These are phyloP conservation scores for Eospalax fontanierii DNA, from an alignment of 2,797 vertebrate genomes.

Conservation along the genomic window DNA sequence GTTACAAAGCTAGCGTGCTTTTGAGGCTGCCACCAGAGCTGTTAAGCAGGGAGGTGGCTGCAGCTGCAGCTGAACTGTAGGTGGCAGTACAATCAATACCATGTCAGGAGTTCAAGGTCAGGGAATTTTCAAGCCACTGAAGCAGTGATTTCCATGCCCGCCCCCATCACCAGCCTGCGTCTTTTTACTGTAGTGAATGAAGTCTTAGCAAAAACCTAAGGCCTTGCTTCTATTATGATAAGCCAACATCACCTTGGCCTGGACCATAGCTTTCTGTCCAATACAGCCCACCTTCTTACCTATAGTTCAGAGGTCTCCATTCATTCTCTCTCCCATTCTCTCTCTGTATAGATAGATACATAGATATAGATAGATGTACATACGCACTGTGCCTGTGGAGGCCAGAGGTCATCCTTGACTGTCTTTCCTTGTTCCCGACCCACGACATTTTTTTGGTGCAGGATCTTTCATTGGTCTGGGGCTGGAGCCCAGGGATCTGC, in stretches of 20 bases:
- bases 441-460: neutral
- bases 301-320: neutral
- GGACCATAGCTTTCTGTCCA: neutral
- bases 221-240: neutral
- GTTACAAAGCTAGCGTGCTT: conserved; percentile 29
- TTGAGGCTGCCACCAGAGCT: neutral
- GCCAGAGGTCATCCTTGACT: neutral
- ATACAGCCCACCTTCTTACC: neutral
- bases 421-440: neutral
- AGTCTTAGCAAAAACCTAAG: conserved; percentile 41
- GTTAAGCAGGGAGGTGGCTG: neutral
- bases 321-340: too few relatives aligned
- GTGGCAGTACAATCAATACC: neutral
- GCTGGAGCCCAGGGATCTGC: neutral
- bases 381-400: neutral
- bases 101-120: conserved; percentile 68
- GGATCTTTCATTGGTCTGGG: neutral
- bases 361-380: neutral
- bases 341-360: neutral
- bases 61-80: neutral
- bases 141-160: neutral
- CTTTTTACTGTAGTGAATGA: neutral
- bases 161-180: neutral
- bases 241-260: neutral
- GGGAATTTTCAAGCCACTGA: neutral